Evolutionary conservation across 1,140 invertebrate genomes (phyloP).

Genomic region (Palaemon carinicauda): DNA sequence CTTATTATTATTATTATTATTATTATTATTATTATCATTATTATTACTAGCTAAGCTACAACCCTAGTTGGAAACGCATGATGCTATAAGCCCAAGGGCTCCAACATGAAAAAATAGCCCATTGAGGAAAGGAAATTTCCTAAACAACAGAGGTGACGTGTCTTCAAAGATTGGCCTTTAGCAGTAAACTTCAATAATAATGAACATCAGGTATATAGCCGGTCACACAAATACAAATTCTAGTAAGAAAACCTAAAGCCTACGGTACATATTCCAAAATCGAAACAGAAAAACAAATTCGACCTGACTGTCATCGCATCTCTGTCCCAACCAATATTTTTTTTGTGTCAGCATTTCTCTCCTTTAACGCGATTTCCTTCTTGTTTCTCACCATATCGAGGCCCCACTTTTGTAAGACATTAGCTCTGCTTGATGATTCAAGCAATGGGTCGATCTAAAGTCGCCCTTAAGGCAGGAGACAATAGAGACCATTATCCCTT

Average conservation of each 20-base stretch:
- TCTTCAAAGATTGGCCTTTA: too few species aligned
- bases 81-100: too few species aligned
- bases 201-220: too few species aligned
- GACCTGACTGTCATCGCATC: conserved; percentile 5
- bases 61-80: too few species aligned
- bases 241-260: background rate
- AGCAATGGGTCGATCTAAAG: background rate
- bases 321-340: background rate
- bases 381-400: background rate
- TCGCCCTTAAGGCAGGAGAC: background rate
- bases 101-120: too few species aligned
- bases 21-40: too few species aligned
- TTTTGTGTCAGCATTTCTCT: background rate
- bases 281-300: conserved; percentile 14
- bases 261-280: background rate
- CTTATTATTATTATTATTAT: too few species aligned
- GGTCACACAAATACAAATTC: too few species aligned
- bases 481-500: background rate
- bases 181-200: too few species aligned
- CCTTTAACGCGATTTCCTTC: background rate
- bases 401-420: background rate
- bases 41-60: too few species aligned
- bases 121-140: too few species aligned
- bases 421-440: background rate
- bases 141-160: too few species aligned